Percentiles rank a stretch among this genome's conserved stretches.
phyloP scores from a whole-genome alignment of 2,797 vertebrate genomes.

The Carapus acus region DNA sequence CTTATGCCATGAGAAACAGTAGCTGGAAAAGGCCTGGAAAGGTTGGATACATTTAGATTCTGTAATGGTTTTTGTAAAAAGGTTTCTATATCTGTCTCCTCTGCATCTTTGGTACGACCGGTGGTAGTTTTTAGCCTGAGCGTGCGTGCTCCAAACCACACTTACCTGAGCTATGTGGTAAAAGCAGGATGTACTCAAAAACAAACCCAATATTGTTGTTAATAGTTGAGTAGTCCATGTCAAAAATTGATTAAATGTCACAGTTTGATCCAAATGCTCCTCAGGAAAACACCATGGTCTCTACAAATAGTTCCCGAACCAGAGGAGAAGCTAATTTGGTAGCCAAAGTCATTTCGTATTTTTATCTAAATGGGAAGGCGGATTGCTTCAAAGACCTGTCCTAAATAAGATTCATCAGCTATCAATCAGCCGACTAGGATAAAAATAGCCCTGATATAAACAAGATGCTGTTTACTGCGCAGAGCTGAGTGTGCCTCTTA shows the following conservation, averaged over 20 bases:
- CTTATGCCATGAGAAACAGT: too few species aligned
- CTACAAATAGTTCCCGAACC: too few species aligned
- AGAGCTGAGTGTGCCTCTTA: constrained; percentile 45
- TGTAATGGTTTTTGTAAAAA: too few species aligned
- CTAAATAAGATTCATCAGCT: constrained; percentile 49
- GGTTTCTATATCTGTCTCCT: too few species aligned
- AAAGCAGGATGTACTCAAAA: constrained; percentile 22
- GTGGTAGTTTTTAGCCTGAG: constrained; percentile 3
- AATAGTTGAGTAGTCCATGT: constrained; percentile 27
- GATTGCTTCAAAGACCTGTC: constrained; percentile 39
- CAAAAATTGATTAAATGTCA: constrained; percentile 21
- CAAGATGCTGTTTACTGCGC: constrained; percentile 44
- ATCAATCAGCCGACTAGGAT: constrained; percentile 44
- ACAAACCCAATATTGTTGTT: constrained; percentile 17
- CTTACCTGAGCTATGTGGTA: constrained; percentile 21
- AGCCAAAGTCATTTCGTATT: too few species aligned
- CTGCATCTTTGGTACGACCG: too few species aligned
- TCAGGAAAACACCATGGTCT: constrained; percentile 19
- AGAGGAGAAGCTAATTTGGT: too few species aligned
- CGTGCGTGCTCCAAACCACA: constrained; percentile 7
- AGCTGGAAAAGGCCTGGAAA: too few species aligned
- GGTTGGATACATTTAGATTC: too few species aligned
- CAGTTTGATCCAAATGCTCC: constrained; percentile 18
- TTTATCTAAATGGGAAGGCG: constrained; percentile 19
- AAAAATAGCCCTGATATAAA: constrained; percentile 52